Percentiles rank a stretch among this genome's conserved stretches.
These are phyloP conservation scores for Antechinus flavipes DNA, from an alignment of 2,113 vertebrate species.

Conservation along the genomic window DNA sequence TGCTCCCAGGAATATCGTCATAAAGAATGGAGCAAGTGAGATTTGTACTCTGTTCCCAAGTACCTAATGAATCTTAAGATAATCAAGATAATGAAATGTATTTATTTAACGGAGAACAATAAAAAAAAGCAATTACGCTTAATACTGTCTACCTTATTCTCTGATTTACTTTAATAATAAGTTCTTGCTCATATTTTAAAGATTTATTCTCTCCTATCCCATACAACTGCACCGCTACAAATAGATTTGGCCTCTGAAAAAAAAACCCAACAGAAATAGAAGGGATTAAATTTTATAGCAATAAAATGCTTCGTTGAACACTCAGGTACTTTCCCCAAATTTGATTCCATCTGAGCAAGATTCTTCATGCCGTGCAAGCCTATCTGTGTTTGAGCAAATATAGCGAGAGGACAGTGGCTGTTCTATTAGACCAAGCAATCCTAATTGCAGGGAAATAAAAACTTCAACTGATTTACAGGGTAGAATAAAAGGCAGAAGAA, in stretches of 20 bases:
- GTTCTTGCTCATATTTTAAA: not conserved
- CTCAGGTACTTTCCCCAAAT: conserved; percentile 20
- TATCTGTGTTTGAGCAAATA: conserved; percentile 4
- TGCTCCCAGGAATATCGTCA: not conserved
- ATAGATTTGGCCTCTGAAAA: not conserved
- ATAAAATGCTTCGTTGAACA: not conserved
- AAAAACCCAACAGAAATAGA: conserved; percentile 1
- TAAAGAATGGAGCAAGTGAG: not conserved
- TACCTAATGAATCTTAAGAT: not conserved
- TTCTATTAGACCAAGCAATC: not conserved
- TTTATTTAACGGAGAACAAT: not conserved
- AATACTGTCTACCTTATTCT: not conserved
- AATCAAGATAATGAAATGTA: not conserved
- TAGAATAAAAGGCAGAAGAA: not conserved
- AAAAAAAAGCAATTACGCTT: not conserved
- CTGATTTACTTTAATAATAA: not conserved
- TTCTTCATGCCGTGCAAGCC: not conserved
- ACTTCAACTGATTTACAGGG: not conserved
- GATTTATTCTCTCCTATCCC: not conserved
- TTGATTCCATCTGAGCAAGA: conserved; percentile 32
- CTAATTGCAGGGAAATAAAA: conserved; percentile 23
- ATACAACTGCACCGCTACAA: not conserved
- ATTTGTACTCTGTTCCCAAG: not conserved
- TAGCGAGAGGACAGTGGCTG: conserved; percentile 25
- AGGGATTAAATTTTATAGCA: not conserved